Percentiles rank a stretch among this genome's conserved stretches.
These are phyloP conservation scores for Trichosurus vulpecula DNA, from an alignment of 2,797 vertebrate species.

Conservation along the genomic window DNA sequence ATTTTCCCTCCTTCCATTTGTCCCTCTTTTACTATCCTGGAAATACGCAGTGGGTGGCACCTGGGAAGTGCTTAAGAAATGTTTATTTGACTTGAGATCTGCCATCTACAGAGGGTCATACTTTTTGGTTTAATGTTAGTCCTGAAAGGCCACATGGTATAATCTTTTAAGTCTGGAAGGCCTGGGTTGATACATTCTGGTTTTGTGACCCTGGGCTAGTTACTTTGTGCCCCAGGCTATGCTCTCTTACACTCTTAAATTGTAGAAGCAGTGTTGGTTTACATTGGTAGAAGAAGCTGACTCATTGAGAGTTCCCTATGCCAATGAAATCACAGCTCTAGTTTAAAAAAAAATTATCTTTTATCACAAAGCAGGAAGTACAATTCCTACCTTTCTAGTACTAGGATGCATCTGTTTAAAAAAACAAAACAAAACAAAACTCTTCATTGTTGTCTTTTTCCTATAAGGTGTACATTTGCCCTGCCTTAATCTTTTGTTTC, in stretches of 20 bases:
- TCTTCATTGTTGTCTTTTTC: conserved; percentile 5
- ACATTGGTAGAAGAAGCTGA: background rate
- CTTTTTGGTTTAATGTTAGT: background rate
- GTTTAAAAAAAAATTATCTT: conserved; percentile 36
- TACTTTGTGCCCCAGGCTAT: no score
- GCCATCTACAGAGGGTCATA: background rate
- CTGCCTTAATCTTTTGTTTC: background rate
- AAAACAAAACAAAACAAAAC: background rate
- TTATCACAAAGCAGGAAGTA: background rate
- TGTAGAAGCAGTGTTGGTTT: background rate
- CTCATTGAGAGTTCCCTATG: background rate
- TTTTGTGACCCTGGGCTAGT: no score
- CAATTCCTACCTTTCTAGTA: background rate
- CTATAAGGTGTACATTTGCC: background rate
- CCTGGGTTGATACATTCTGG: background rate
- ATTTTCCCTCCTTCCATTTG: background rate
- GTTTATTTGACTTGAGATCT: background rate
- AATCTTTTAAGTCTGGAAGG: background rate
- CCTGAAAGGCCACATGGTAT: background rate
- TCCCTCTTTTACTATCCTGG: background rate
- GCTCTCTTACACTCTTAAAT: background rate
- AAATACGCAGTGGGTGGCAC: background rate
- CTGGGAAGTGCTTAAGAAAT: background rate
- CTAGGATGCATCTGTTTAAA: conserved; percentile 11
- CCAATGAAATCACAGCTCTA: background rate